Base-by-base conservation (phyloP, 1,140 invertebrate species). In the Drosophila teissieri region DNA sequence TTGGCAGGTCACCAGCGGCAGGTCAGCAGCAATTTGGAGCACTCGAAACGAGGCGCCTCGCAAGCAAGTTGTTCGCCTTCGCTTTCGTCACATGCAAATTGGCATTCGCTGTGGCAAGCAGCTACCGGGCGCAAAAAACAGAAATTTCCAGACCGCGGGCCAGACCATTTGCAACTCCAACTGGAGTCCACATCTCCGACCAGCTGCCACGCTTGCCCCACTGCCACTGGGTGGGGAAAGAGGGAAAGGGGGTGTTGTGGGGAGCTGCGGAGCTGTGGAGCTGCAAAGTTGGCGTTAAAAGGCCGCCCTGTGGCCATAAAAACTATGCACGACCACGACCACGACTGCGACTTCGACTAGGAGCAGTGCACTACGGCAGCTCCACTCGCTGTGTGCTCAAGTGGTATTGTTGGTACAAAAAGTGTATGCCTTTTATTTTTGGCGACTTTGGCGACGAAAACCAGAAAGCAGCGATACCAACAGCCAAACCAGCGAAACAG, bases 351-450 rank as follows among this genome's bases (percentile, higher is more conserved):
- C 46, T 65, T 10, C 31, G 44, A 22, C 31, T 31, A 31, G 31
- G 31, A 10, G 31, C 31, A 31, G 2, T 31, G 31, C 31, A 10
- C 31, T 8, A 31, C 31, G 10, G 31, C 31, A 19, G 52, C 61
- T 52, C 37, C 45, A 34, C 46, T 56, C 45, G 70, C 67, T 54
- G 61, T 73, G 68, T 67, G 62, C 70, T 78, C 78, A 75, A 81
- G 77, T 79, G 69, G 45, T 49, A 27, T 56, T 57, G 73, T 51
- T 76, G 63, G 48, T 65, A 67, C 49, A 64, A 64, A 79, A 88
- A 82, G 78, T 86, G 77, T 65, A 88, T 88, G 79, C 70, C 83
- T 88, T 83, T 86, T 88, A 86, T 86, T 86, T 69, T 86, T 45
- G 63, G 73, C 77, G 76, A 73, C 78, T 75, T 64, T 65, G 75